Evolutionary conservation across 2,797 vertebrate genomes (phyloP).

Genomic region (Phrynocephalus forsythii): DNA sequence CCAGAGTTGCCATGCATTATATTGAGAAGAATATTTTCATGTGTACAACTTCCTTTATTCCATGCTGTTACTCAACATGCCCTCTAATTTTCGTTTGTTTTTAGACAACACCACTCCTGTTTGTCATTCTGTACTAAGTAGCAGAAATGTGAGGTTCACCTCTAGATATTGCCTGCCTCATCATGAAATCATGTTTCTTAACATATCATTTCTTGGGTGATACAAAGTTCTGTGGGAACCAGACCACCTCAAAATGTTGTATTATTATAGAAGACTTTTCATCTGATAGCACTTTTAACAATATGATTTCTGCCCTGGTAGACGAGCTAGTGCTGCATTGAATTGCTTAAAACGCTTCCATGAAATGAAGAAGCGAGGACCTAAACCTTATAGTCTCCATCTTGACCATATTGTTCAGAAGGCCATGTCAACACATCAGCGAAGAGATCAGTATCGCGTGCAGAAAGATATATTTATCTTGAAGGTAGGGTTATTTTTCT

Average conservation of each 20-base stretch:
- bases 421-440: conserved; percentile 86
- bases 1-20: neutral
- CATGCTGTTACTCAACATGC: too few relatives aligned
- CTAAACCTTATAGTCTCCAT: conserved; percentile 95
- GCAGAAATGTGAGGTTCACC: too few relatives aligned
- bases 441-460: conserved; percentile 89
- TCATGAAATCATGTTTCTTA: neutral
- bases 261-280: neutral
- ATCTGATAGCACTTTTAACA: conserved; percentile 6
- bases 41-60: neutral
- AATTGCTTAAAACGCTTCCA: conserved; percentile 98
- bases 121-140: too few relatives aligned
- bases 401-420: conserved; percentile 97
- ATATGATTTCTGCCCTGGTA: conserved; percentile 63
- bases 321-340: conserved; percentile 93
- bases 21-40: neutral
- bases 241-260: neutral
- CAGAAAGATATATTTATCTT: conserved; percentile 96
- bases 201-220: neutral
- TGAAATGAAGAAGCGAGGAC: conserved; percentile 96
- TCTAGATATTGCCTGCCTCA: neutral
- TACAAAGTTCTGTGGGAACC: neutral
- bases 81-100: too few relatives aligned
- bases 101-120: too few relatives aligned
- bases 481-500: conserved; percentile 81